Base-by-base conservation (phyloP, 1,140 invertebrate species). In the Drosophila jambulina region DNA sequence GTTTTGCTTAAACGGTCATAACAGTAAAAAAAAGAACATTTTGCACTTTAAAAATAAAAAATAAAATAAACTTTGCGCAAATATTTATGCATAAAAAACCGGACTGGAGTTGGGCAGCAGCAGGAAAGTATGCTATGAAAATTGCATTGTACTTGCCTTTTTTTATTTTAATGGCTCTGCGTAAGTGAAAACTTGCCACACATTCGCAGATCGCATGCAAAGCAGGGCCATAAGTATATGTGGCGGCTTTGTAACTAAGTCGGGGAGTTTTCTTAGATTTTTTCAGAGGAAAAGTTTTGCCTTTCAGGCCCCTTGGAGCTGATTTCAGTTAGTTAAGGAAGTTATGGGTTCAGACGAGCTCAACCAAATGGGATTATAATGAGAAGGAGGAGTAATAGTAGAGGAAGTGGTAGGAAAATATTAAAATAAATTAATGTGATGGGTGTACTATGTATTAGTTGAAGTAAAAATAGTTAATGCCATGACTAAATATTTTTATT, bases 1-100 rank as follows among this genome's bases (percentile, higher is more conserved):
- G 74, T 90, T 88, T 88, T 81, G 80, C 84, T 88, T 88, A 87
- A 87, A 84, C 69, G 84, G 69, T 84, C 84, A 88, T 88, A 90
- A 84, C 80, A 90, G 67, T 77, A 82, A 81, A 88, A 81, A 79
- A 43, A 79, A 64, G 75, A 76, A 60, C 62, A 82, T 75, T 86
- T 67, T 79, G 46, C 61, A 75, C 49, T 64, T 38, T 62, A 63
- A 58, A 62, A 36, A 64, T 64, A 51, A 38, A 62, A 43, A 49
- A 36, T 56, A 42, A 51, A 32, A 53, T 48, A 63, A 62, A 49
- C 34, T n/a, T 56, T 77, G 46, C 63, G 60, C 61, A 71, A 82
- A 82, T 77, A 82, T 64, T 62, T 53, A 56, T 82, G 75, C 68
- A 78, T 46, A 78, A 70, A 78, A 78, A 69, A 70, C 60, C 4